phyloP scores from a whole-genome alignment of 2,888 invertebrate genomes.

The Pandemis corylana region DNA sequence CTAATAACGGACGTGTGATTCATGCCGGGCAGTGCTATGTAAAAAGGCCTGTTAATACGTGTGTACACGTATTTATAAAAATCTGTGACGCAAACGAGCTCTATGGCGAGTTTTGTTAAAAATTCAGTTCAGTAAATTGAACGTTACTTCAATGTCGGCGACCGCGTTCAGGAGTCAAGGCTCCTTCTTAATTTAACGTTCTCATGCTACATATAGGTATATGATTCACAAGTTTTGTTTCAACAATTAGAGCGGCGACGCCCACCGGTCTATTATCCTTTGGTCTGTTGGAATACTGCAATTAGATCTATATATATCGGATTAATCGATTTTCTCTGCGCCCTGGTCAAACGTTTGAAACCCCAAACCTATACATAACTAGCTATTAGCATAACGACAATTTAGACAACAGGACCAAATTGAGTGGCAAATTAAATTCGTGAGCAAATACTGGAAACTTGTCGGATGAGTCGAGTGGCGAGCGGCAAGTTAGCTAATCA shows the following conservation, averaged over 20 bases:
- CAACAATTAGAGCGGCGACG: background rate
- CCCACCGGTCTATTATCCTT: slow-evolving; percentile 1
- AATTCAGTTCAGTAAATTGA: slow-evolving; percentile 15
- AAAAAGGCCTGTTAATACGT: slow-evolving; percentile 4
- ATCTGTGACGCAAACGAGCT: slow-evolving; percentile 9
- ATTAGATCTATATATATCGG: background rate
- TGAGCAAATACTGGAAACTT: slow-evolving; percentile 63
- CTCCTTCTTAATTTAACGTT: slow-evolving; percentile 42
- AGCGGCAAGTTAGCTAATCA: slow-evolving; percentile 64
- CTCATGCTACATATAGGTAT: background rate
- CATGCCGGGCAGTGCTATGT: background rate
- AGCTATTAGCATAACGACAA: slow-evolving; percentile 48
- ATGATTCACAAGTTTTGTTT: background rate
- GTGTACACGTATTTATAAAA: background rate
- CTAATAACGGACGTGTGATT: slow-evolving; percentile 12
- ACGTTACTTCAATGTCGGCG: slow-evolving; percentile 47
- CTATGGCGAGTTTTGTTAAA: background rate
- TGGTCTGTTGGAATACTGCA: slow-evolving; percentile 3
- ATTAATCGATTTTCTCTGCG: slow-evolving; percentile 1
- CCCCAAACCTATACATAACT: slow-evolving; percentile 31
- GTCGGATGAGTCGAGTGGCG: slow-evolving; percentile 52
- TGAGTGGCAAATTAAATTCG: slow-evolving; percentile 64
- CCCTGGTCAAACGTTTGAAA: slow-evolving; percentile 8
- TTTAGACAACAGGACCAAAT: slow-evolving; percentile 59
- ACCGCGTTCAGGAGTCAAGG: slow-evolving; percentile 49